Evolutionary conservation across 2,888 invertebrate genomes (phyloP), one percentile per base, ranked within the genome.

Genomic region (Chloroclysta siterata): DNA sequence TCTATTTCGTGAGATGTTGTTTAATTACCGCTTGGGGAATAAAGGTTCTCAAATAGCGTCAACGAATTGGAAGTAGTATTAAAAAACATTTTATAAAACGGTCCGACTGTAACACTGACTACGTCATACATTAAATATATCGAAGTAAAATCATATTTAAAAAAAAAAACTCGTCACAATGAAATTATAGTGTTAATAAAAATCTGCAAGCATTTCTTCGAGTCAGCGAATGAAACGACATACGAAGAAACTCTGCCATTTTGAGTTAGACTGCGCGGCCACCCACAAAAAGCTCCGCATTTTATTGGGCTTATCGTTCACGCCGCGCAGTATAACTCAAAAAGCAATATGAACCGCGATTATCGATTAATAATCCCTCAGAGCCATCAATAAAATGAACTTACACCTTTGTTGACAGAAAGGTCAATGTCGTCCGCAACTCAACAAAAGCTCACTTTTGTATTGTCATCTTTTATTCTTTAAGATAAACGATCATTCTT

Each of bases 401-500:
- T 62, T 65, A 52, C 72, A 69, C 67, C 69, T 72, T 72, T 66
- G 62, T 47, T 63, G 61, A 61, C 65, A 55, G 46, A 72, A 72
- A 72, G 72, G 70, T 72, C 72, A 72, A 70, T 72, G 70, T 67
- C 72, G 54, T 54, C 60, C 39, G 46, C 59, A 67, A 64, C 69
- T 63, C 64, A 63, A 72, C 70, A 70, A 70, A 72, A 33, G 70
- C 65, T 64, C 64, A 65, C 60, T 68, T 71, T 33, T 63, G 65
- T 63, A 64, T 61, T 70, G 65, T 65, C 68, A 67, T 70, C 67
- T 60, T 69, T 68, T 65, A 69, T 69, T 60, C 63, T 50, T 14
- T 52, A 60, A 70, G 70, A 70, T 72, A 72, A 72, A 66, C 70
- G 69, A 72, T 72, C 68, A 59, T 47, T 68, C 58, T 63, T 69